A percentile compares a stretch with the other conserved stretches of the same genome.
Conservation (phyloP, 2,797 vertebrate genomes). For the Rhinichthys osculus region DNA sequence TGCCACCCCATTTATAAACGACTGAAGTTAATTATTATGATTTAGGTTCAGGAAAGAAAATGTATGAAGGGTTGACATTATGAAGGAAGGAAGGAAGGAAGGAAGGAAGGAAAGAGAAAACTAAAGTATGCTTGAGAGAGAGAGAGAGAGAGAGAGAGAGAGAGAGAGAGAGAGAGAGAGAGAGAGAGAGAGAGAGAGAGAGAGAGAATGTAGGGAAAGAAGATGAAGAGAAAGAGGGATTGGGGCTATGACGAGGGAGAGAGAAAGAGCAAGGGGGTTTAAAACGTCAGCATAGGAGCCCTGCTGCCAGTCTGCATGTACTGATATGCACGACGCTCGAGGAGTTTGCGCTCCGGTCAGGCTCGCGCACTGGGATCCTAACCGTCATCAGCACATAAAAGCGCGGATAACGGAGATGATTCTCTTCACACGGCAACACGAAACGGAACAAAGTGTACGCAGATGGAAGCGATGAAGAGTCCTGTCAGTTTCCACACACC, state of each 20-base stretch:
- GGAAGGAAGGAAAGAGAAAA: slow-evolving; percentile 5
- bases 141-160: slow-evolving; percentile 48
- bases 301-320: slow-evolving; percentile 67
- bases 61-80: neutral
- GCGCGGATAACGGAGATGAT: slow-evolving; percentile 54
- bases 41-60: neutral
- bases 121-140: slow-evolving; percentile 46
- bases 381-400: slow-evolving; percentile 57
- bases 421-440: slow-evolving; percentile 56
- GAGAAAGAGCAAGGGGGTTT: slow-evolving; percentile 62
- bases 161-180: neutral
- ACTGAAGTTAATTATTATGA: neutral
- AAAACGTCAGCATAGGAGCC: slow-evolving; percentile 71
- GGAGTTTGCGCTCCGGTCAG: slow-evolving; percentile 56
- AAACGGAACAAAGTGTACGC: slow-evolving; percentile 67
- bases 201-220: neutral
- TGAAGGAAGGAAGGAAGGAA: neutral
- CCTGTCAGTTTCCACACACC: slow-evolving; percentile 45
- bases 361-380: slow-evolving; percentile 68
- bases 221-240: slow-evolving; percentile 4
- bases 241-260: slow-evolving; percentile 41
- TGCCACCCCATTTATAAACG: too few species aligned
- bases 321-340: slow-evolving; percentile 50
- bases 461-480: slow-evolving; percentile 66
- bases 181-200: slow-evolving; percentile 16